Percentiles rank a stretch among this genome's conserved stretches.
phyloP scores from a whole-genome alignment of 2,797 vertebrate species.

The Acomys russatus region DNA sequence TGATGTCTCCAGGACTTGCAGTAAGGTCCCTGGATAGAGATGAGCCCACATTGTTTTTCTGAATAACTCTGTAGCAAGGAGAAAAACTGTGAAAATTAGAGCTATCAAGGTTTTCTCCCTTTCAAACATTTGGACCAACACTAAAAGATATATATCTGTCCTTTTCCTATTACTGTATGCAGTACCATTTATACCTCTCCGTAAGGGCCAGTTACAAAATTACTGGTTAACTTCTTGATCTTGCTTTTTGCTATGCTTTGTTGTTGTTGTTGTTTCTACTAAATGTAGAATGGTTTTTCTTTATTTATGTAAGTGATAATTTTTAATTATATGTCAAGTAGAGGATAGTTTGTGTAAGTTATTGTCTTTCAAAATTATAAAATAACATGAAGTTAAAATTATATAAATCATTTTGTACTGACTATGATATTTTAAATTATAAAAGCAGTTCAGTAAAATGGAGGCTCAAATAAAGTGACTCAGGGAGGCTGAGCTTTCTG shows the following conservation, averaged over 20 bases:
- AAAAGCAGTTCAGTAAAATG: slow-evolving; percentile 85
- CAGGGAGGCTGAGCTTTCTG: slow-evolving; percentile 85
- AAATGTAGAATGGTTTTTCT: slow-evolving; percentile 57
- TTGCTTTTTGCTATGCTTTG: slow-evolving; percentile 72
- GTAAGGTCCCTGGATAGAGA: slow-evolving; percentile 86
- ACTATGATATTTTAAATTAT: slow-evolving; percentile 86
- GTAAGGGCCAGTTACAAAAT: slow-evolving; percentile 83
- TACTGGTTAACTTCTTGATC: slow-evolving; percentile 82
- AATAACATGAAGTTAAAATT: slow-evolving; percentile 81
- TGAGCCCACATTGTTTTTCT: slow-evolving; percentile 86
- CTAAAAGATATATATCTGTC: slow-evolving; percentile 83
- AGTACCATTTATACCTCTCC: slow-evolving; percentile 81
- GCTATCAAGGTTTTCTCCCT: slow-evolving; percentile 82
- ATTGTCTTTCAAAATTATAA: slow-evolving; percentile 68
- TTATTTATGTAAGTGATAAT: slow-evolving; percentile 73
- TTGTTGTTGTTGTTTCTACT: slow-evolving; percentile 34
- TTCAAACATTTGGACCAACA: slow-evolving; percentile 83
- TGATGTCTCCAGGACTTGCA: slow-evolving; percentile 85
- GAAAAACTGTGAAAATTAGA: slow-evolving; percentile 85
- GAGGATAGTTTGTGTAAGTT: slow-evolving; percentile 25
- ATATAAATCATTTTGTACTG: slow-evolving; percentile 82
- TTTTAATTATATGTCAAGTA: slow-evolving; percentile 79
- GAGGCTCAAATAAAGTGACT: slow-evolving; percentile 84
- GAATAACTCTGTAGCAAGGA: slow-evolving; percentile 85
- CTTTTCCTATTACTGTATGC: slow-evolving; percentile 87